These are phyloP conservation scores for Musca vetustissima DNA, from an alignment of 1,140 invertebrate genomes.

Conservation along the genomic window DNA sequence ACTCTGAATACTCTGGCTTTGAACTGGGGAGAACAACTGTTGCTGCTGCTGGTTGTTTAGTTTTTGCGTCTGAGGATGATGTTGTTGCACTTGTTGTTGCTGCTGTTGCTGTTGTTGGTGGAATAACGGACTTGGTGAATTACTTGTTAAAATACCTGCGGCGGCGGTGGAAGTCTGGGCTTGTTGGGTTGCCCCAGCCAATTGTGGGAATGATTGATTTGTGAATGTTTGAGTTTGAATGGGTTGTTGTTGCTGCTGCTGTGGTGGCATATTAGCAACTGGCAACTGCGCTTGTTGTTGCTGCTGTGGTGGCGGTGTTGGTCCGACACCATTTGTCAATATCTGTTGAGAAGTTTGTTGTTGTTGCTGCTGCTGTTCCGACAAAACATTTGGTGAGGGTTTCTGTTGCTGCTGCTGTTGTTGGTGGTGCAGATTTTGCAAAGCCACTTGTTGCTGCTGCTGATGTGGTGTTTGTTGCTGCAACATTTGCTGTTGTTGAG, in stretches of 20 bases:
- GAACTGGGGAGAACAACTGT: slow-evolving; percentile 44
- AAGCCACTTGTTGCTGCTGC: slow-evolving; percentile 14
- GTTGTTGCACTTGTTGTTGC: slow-evolving; percentile 31
- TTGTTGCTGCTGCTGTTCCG: slow-evolving; percentile 40
- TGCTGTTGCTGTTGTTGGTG: slow-evolving; percentile 33
- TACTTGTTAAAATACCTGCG: background rate
- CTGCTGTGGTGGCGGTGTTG: slow-evolving; percentile 33
- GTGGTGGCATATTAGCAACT: background rate
- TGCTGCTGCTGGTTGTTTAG: slow-evolving; percentile 34
- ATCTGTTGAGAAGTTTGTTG: slow-evolving; percentile 74
- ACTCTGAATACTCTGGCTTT: slow-evolving; percentile 31
- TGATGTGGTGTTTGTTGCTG: slow-evolving; percentile 4
- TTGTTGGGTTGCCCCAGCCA: slow-evolving; percentile 31
- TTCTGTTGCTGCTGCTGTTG: slow-evolving; percentile 53
- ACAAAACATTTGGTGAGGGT: slow-evolving; percentile 32
- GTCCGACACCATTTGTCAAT: slow-evolving; percentile 53
- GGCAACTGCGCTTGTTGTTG: background rate
- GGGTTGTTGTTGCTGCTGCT: slow-evolving; percentile 39
- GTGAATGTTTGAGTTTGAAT: slow-evolving; percentile 79
- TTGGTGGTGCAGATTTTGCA: slow-evolving; percentile 17
- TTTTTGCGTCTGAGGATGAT: slow-evolving; percentile 35
- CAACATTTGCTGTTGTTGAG: slow-evolving; percentile 52
- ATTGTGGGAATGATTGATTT: slow-evolving; percentile 69
- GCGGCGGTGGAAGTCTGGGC: background rate
- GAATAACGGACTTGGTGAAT: slow-evolving; percentile 24